Evolutionary conservation across 2,797 vertebrate genomes (phyloP).

Genomic region (Peromyscus attwateri): DNA sequence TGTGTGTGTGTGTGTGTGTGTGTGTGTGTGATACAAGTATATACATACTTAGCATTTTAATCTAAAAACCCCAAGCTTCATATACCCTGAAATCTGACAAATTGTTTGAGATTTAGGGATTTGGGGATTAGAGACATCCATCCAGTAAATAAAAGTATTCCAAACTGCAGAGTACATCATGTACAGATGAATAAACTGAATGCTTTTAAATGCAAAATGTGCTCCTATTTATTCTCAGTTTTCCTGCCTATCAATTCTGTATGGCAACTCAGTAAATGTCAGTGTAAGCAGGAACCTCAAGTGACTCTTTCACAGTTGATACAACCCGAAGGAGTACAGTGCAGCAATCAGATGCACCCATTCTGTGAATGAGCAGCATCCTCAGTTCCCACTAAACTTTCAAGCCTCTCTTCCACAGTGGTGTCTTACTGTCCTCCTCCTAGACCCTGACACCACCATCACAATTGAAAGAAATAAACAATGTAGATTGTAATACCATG

Average conservation of each 20-base stretch:
- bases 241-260: background rate
- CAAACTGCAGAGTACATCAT: background rate
- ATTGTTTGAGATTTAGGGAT: background rate
- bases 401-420: background rate
- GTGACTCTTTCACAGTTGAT: background rate
- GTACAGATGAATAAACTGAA: background rate
- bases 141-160: background rate
- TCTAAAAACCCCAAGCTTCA: background rate
- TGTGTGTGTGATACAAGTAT: background rate
- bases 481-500: background rate
- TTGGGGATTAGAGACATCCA: background rate
- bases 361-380: background rate
- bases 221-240: background rate
- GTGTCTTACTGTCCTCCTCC: fast-evolving
- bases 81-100: background rate
- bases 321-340: background rate
- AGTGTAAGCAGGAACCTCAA: background rate
- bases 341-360: background rate
- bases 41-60: background rate
- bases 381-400: background rate
- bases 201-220: background rate
- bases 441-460: background rate
- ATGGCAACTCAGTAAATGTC: background rate
- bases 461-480: background rate
- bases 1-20: background rate